A percentile compares a stretch with the other conserved stretches of the same genome.
These are phyloP conservation scores for Zingel zingel DNA, from an alignment of 2,113 vertebrate species.

Conservation along the genomic window DNA sequence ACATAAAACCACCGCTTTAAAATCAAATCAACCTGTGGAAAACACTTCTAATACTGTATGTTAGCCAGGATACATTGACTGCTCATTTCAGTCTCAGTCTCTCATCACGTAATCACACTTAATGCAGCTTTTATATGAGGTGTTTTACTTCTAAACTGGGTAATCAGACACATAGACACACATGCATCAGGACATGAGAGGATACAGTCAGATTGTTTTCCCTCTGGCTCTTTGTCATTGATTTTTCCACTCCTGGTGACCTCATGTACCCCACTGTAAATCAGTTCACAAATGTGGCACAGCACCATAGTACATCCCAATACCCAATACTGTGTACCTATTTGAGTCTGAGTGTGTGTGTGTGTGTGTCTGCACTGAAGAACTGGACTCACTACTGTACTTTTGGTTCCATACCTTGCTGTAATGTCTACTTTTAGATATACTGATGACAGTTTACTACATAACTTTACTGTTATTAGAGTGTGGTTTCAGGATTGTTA, in stretches of 20 bases:
- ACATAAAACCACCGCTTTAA: neutral
- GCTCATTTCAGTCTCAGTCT: neutral
- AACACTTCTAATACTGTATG: neutral
- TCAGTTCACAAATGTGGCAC: conserved; percentile 5
- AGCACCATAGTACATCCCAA: neutral
- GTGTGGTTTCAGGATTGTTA: conserved; percentile 1
- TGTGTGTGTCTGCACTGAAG: neutral
- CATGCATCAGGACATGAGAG: neutral
- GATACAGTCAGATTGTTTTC: neutral
- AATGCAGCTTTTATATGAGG: conserved; percentile 11
- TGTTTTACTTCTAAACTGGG: conserved; percentile 3
- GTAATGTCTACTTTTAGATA: neutral
- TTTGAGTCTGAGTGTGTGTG: neutral
- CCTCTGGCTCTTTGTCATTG: conserved; percentile 14
- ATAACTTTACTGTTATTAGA: neutral
- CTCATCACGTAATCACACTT: no score
- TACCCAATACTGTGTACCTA: neutral
- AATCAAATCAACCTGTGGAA: neutral
- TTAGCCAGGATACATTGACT: neutral
- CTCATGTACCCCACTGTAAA: neutral
- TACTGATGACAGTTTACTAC: neutral
- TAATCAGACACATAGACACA: conserved; percentile 6
- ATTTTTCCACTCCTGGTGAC: conserved; percentile 44
- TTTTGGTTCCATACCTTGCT: conserved; percentile 25
- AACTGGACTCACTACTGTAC: conserved; percentile 24